Evolutionary conservation across 2,888 invertebrate species (phyloP).

Genomic region (Cancer borealis): DNA sequence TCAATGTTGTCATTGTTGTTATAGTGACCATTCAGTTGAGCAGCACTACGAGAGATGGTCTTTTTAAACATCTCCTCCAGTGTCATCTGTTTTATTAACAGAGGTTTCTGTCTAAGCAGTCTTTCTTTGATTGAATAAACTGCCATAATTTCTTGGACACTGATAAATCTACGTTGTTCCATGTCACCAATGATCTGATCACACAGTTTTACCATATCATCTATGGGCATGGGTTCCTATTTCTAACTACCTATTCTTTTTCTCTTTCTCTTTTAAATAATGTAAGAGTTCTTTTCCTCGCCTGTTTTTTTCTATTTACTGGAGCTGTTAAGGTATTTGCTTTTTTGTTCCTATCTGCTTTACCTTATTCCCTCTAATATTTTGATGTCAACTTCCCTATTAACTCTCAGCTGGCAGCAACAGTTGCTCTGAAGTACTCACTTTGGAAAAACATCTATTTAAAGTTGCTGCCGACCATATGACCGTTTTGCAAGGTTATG

Average conservation of each 20-base stretch:
- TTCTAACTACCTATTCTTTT: neutral
- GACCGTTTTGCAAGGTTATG: no score
- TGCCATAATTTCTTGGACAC: neutral
- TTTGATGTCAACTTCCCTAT: no score
- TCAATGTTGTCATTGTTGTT: neutral
- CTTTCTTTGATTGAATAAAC: no score
- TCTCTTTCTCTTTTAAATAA: neutral
- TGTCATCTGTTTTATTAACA: no score
- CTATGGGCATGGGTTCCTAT: slow-evolving; percentile 1
- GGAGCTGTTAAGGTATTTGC: neutral
- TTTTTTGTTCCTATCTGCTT: neutral
- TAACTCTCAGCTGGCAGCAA: no score
- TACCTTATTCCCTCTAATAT: neutral
- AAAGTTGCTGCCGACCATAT: no score
- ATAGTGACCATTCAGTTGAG: neutral
- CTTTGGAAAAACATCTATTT: no score
- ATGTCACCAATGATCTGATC: no score
- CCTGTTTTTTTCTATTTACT: neutral
- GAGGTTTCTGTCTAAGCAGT: no score
- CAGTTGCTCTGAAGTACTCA: no score
- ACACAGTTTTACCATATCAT: neutral
- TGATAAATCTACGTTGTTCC: neutral
- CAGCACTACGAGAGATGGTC: no score
- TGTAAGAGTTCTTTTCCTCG: neutral
- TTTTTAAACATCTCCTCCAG: no score